Evolutionary conservation across 2,113 vertebrate species (phyloP).

Genomic region (Apodemus speciosus): DNA sequence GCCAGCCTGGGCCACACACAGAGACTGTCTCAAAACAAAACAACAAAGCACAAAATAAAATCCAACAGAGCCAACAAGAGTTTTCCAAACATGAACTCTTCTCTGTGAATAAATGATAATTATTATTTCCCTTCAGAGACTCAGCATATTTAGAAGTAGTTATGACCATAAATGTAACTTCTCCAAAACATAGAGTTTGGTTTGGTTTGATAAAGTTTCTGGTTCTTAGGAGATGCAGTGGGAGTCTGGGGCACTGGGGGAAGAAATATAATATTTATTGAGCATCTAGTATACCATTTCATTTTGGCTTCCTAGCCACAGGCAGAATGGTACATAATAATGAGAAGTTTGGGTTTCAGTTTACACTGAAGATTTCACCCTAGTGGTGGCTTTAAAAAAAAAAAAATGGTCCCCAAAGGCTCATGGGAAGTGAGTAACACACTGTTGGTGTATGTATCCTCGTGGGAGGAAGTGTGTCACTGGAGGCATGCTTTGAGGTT

Average conservation of each 20-base stretch:
- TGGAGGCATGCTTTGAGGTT: neutral
- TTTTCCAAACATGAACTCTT: neutral
- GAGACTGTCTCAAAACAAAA: neutral
- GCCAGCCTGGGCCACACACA: neutral
- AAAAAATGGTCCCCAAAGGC: neutral
- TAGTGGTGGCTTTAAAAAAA: neutral
- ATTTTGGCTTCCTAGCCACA: neutral
- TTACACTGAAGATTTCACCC: neutral
- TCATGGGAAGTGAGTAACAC: neutral
- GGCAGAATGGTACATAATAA: neutral
- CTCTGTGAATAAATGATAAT: neutral
- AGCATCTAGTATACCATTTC: neutral
- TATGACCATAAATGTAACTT: neutral
- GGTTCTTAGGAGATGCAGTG: neutral
- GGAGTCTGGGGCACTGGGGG: neutral
- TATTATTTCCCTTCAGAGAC: neutral
- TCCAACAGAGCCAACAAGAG: constrained; percentile 14
- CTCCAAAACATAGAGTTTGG: neutral
- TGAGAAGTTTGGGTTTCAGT: neutral
- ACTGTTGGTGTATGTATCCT: neutral
- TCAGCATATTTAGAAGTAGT: neutral
- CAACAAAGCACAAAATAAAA: neutral
- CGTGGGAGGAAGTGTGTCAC: neutral
- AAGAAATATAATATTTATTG: neutral
- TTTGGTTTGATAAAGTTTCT: neutral